Evolutionary conservation across 2,888 invertebrate genomes (phyloP), one percentile per base, ranked within the genome.

Genomic region (Pardosa pseudoannulata): DNA sequence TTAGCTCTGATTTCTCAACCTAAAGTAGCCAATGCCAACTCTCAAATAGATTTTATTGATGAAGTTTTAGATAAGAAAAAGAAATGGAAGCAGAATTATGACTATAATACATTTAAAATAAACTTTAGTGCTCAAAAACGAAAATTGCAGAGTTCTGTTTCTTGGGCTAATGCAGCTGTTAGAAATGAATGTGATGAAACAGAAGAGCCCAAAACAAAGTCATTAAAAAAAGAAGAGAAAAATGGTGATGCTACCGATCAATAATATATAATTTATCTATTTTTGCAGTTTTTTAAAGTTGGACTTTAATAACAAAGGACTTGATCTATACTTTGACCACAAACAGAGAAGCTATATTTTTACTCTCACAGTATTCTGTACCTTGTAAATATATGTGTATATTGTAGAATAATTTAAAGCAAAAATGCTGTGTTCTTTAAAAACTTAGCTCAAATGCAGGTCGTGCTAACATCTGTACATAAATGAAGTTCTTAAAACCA

Each of bases 91-190:
- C 50, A 67, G 16, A 76, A 39, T 9, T 56, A 36, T 16, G 80
- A 87, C 19, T 75, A 75, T 31, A 67, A 65, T 29, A 28, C 64
- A 2, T n/a, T 70, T 0, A 46, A 32, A 19, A 56, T 67, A 11
- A 67, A 29, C 28, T 31, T 46, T 13, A 71, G 13, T 75, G 65
- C 75, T 0, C 80, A 80, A 50, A 87, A 87, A 32, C 46, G 87
- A 7, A 87, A 87, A 31, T 50, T 87, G 1, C 87, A 87, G 39
- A 87, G 87, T 56, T 87, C 87, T 23, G 80, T 87, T 1, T 76
- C 87, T 0, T 87, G 87, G 87, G 87, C 80, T 23, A 62, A 56
- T 64, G 27, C 83, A 13, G 16, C 83, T 5, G 23, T 27, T 13
- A 71, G 68, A 27, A 41, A 29, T 32, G 28, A 11, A 28, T 36